A percentile compares a stretch with the other conserved stretches of the same genome.
These are phyloP conservation scores for Plagodis pulveraria DNA, from an alignment of 2,888 invertebrate species.

Conservation along the genomic window DNA sequence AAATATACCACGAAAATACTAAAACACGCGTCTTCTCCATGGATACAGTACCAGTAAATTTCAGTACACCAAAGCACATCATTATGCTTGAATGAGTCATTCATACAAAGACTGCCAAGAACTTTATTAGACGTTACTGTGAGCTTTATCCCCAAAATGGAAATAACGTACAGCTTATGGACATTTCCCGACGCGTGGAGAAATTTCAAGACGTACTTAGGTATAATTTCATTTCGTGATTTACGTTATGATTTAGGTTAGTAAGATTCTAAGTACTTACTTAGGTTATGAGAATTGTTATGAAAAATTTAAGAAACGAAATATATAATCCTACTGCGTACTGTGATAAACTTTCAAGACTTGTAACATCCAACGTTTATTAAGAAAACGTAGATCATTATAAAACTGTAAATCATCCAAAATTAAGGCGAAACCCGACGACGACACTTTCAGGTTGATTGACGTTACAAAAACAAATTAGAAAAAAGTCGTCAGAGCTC, in stretches of 20 bases:
- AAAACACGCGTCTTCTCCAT: background rate
- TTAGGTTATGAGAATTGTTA: no score
- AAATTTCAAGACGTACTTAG: background rate
- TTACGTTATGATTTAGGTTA: no score
- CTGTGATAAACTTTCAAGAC: no score
- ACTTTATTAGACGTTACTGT: conserved; percentile 16
- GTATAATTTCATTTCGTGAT: background rate
- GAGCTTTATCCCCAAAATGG: conserved; percentile 21
- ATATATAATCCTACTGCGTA: no score
- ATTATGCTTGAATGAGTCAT: conserved; percentile 14
- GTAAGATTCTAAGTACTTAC: no score
- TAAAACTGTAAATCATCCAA: conserved; percentile 7
- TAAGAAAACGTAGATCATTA: no score
- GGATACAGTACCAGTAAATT: background rate
- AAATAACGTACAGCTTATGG: conserved; percentile 16
- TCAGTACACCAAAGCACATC: conserved; percentile 3
- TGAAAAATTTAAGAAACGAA: no score
- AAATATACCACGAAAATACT: background rate
- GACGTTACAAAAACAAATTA: conserved; percentile 25
- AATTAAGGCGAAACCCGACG: conserved; percentile 11
- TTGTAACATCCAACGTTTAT: no score
- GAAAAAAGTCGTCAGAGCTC: conserved; percentile 20
- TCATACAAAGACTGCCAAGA: conserved; percentile 17
- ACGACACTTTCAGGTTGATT: conserved; percentile 22
- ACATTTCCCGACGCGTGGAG: conserved; percentile 12